phyloP scores from a whole-genome alignment of 2,888 invertebrate genomes.

The Sialis lutaria region DNA sequence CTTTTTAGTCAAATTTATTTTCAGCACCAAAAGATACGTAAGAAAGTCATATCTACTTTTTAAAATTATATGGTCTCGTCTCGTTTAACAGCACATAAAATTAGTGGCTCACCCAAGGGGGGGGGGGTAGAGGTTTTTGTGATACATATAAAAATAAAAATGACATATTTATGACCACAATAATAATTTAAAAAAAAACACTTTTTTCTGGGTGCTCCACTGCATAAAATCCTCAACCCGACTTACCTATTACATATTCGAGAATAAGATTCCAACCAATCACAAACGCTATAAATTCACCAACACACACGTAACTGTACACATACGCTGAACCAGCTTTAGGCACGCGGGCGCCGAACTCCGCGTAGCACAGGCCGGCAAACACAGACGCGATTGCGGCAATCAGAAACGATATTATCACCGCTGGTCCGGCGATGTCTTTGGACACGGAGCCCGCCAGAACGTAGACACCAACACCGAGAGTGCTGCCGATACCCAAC shows the following conservation, averaged over 20 bases:
- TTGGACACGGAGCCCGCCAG: conserved; percentile 71
- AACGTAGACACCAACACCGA: conserved; percentile 85
- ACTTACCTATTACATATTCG: conserved; percentile 68
- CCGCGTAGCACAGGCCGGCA: conserved; percentile 72
- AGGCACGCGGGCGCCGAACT: conserved; percentile 78
- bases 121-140: no score
- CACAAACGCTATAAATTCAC: conserved; percentile 78
- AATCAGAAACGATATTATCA: conserved; percentile 70
- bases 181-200: no score
- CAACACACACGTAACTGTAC: conserved; percentile 85
- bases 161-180: no score
- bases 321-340: conserved; percentile 85
- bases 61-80: no score
- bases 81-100: no score
- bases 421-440: conserved; percentile 67
- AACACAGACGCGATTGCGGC: conserved; percentile 74
- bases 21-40: no score
- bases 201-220: no score
- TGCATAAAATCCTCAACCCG: no score
- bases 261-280: conserved; percentile 90
- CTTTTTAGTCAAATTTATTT: no score
- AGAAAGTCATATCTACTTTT: no score
- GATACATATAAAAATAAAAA: no score
- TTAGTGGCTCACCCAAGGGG: no score
- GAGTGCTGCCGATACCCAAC: conserved; percentile 63